Percentiles rank a stretch among this genome's conserved stretches.
These are phyloP conservation scores for Pteria penguin DNA, from an alignment of 2,888 invertebrate genomes.

Conservation along the genomic window DNA sequence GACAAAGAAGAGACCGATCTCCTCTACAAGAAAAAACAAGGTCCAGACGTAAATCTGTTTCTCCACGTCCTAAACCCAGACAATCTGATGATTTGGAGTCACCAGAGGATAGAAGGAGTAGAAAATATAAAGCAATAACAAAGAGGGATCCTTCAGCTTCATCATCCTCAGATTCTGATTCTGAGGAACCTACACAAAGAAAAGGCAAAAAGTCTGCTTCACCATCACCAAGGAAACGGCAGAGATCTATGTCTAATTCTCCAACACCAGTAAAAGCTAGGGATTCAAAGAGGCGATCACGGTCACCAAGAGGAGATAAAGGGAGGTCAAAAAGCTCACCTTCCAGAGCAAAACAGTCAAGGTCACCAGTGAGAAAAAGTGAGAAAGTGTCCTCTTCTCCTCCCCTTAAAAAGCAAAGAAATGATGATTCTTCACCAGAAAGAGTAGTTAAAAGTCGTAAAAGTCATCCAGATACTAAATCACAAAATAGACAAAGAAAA, in stretches of 20 bases:
- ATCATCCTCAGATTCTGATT: slow-evolving; percentile 41
- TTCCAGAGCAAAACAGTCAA: background rate
- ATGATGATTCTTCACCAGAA: background rate
- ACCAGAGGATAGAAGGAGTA: background rate
- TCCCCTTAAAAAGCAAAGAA: slow-evolving; percentile 1
- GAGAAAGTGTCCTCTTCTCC: background rate
- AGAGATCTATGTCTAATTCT: slow-evolving; percentile 3
- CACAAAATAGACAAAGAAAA: background rate
- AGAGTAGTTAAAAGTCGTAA: slow-evolving; percentile 4
- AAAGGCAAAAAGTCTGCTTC: background rate
- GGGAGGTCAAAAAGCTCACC: background rate
- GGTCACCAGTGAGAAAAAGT: slow-evolving; percentile 1
- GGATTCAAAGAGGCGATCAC: background rate
- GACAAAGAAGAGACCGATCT: slow-evolving; percentile 13
- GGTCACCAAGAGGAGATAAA: slow-evolving; percentile 7
- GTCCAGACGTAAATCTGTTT: background rate
- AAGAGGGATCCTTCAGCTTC: slow-evolving; percentile 29
- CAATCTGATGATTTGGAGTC: background rate
- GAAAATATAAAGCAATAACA: slow-evolving; percentile 8
- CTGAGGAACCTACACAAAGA: background rate
- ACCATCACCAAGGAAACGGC: slow-evolving; percentile 19
- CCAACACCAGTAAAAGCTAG: slow-evolving; percentile 15
- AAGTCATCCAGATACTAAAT: background rate
- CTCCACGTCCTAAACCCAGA: background rate
- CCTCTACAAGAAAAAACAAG: background rate